Evolutionary conservation across 1,140 invertebrate species (phyloP), one percentile per base, ranked within the genome.

Genomic region (Thaumetopoea pityocampa): DNA sequence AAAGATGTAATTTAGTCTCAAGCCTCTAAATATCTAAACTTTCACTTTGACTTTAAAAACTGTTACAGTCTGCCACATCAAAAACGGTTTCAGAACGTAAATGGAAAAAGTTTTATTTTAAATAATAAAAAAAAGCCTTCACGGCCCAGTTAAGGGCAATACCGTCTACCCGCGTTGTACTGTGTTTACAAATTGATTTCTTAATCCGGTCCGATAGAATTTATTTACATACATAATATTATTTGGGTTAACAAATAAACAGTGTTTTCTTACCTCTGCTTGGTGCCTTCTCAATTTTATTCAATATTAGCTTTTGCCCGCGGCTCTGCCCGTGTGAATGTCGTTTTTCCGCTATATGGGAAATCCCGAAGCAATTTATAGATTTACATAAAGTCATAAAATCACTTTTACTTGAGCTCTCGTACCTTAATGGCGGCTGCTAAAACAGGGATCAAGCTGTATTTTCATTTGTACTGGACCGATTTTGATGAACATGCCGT

Each of bases 171-270:
- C 34, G 11, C 14, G 34, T 36, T 36, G 10, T 10, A 23, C 23
- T 26, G 34, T 15, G n/a, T 36, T 36, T 36, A 36, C 34, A 36
- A 36, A 36, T 36, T 36, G 34, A 36, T 36, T 36, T 23, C 15
- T 36, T 36, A 26, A 36, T 23, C 15, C 34, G 8, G 8, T 17
- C 27, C 34, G 23, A 36, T 26, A 11, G 22, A 36, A 36, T 36
- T 15, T 36, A 36, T 36, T 36, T 36, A 36, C 34, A 36, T 36
- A 36, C 34, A 36, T 36, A 26, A 26, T 36, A 36, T 36, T 36
- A 36, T 36, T 36, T 26, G 17, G 22, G 22, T 23, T 17, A 26
- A 26, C 8, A 36, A 27, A 36, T 36, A 26, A 36, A 36, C 34
- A n/a, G 23, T 36, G 27, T 26, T 15, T 18, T n/a, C 22, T 15